Evolutionary conservation across 2,888 invertebrate genomes (phyloP).

Genomic region (Drosophila borborema): DNA sequence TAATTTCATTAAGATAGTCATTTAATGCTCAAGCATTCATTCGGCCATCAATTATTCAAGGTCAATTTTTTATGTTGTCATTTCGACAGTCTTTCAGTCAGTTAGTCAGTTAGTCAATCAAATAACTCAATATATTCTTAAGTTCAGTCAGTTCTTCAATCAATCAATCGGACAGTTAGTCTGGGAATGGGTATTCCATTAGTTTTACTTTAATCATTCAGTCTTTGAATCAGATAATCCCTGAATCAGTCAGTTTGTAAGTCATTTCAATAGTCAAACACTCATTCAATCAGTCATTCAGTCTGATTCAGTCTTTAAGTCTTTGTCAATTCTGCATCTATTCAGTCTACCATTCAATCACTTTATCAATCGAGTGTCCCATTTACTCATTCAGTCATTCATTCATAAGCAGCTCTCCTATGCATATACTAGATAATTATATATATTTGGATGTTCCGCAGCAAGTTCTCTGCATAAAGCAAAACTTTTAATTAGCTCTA

Average conservation of each 20-base stretch:
- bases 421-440: background rate
- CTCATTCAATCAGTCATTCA: background rate
- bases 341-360: background rate
- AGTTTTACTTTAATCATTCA: background rate
- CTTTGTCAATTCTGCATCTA: background rate
- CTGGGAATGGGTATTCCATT: too few relatives aligned
- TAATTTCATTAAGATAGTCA: background rate
- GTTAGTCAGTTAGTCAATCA: too few relatives aligned
- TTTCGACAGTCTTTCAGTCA: background rate
- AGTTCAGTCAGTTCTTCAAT: background rate
- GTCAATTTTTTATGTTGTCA: background rate
- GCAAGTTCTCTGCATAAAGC: constrained; percentile 7
- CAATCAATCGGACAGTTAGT: background rate
- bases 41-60: background rate
- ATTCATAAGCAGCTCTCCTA: background rate
- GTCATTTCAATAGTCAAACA: background rate
- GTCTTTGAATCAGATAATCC: background rate
- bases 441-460: background rate
- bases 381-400: background rate
- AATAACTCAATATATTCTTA: background rate
- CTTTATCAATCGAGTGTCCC: background rate
- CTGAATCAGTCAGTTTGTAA: background rate
- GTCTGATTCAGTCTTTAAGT: background rate
- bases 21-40: background rate
- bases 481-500: constrained; percentile 19